Evolutionary conservation across 37 sponge, comb jelly and placozoan genomes (phyloP), one percentile per base, ranked within the genome.

Genomic region (Tethya wilhelma): DNA sequence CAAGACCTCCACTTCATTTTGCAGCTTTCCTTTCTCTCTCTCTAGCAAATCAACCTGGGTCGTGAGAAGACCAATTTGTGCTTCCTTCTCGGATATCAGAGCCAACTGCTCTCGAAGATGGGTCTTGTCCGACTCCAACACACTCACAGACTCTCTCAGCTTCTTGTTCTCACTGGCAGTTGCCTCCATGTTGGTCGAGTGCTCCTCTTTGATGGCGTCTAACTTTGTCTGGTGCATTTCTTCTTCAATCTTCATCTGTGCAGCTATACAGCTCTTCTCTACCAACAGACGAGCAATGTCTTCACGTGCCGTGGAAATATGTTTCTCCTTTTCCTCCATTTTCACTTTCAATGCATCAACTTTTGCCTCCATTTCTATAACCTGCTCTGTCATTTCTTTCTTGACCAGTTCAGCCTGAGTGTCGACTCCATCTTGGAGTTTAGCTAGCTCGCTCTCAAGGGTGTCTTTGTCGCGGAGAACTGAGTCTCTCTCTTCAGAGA

Each of bases 261-360:
- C 78, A 0, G 23, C 7, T 0, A 69, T 22, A 34, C 59, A 69
- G 1, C 62, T 59, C 31, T 59, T 69, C 58, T 85, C 68, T 1
- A 43, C 85, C 42, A 77, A 17, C 46, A 75, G 28, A 20, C 26
- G 1, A 30, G 70, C 85, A 20, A 78, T 69, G 32, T 6, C 43
- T 6, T 38, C 25, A 23, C 79, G 79, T 1, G 63, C 73, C 2
- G 6, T 11, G 43, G 66, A 42, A 3, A 83, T 74, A 8, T 65
- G 20, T 0, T 9, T 20, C 25, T 62, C 75, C 23, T 83, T 83
- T 25, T 66, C 67, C 2, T 46, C 41, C n/a, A 79, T 6, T 32
- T 71, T 71, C 42, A 7, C 0, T 3, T 17, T 38, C 25, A 79
- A 1, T 19, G 11, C 31, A 0, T 1, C 66, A 4, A 73, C 72